Evolutionary conservation across 1,140 invertebrate species (phyloP).

Genomic region (Trypoxylus dichotomus): DNA sequence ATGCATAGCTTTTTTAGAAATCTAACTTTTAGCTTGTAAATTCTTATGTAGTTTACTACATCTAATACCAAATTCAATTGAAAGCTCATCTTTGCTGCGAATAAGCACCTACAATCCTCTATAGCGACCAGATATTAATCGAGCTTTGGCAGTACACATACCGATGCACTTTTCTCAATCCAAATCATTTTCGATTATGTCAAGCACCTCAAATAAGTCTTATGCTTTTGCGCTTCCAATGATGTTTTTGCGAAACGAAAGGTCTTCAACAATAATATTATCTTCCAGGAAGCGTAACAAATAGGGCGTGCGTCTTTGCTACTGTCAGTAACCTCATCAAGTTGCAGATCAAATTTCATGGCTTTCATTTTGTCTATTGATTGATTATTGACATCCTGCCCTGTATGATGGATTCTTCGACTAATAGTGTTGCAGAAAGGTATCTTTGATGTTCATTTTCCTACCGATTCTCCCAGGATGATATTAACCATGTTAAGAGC

Average conservation of each 20-base stretch:
- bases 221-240: slow-evolving; percentile 38
- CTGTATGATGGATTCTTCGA: slow-evolving; percentile 44
- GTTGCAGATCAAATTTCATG: slow-evolving; percentile 38
- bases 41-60: slow-evolving; percentile 39
- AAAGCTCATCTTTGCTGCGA: slow-evolving; percentile 21
- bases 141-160: slow-evolving; percentile 42
- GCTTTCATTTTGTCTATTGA: too few species aligned
- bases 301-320: slow-evolving; percentile 35
- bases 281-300: slow-evolving; percentile 41
- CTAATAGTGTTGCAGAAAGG: slow-evolving; percentile 45
- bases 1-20: slow-evolving; percentile 32
- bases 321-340: slow-evolving; percentile 43
- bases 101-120: slow-evolving; percentile 35
- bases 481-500: too few species aligned
- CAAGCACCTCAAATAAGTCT: slow-evolving; percentile 44
- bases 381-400: slow-evolving; percentile 35
- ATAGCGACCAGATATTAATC: slow-evolving; percentile 38
- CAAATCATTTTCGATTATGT: too few species aligned
- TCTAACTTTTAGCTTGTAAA: slow-evolving; percentile 43
- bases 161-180: slow-evolving; percentile 40
- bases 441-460: slow-evolving; percentile 42
- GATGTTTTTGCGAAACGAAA: slow-evolving; percentile 33
- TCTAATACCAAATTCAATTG: slow-evolving; percentile 12
- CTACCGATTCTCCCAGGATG: slow-evolving; percentile 35
- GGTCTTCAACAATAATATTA: slow-evolving; percentile 38